A percentile compares a stretch with the other conserved stretches of the same genome.
phyloP scores from a whole-genome alignment of 2,888 invertebrate genomes.

The Lasioglossum figueresi region DNA sequence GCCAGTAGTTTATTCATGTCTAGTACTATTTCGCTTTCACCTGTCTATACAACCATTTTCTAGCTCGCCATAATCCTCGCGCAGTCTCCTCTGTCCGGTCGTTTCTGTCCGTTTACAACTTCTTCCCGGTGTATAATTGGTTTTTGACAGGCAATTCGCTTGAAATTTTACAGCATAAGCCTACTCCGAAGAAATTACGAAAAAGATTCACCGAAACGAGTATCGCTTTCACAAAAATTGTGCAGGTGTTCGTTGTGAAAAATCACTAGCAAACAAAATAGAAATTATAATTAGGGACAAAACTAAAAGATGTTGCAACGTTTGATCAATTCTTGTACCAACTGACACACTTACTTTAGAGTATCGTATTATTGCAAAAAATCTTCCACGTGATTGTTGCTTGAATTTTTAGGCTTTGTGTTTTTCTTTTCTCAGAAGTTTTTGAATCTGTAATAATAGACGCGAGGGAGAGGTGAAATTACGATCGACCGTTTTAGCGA shows the following conservation, averaged over 20 bases:
- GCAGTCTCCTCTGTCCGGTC: neutral
- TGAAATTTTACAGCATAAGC: neutral
- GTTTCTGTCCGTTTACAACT: neutral
- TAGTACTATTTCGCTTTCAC: neutral
- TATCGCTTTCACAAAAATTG: too few species aligned
- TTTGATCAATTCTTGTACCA: neutral
- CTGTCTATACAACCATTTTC: neutral
- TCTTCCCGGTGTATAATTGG: neutral
- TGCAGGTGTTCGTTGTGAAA: neutral
- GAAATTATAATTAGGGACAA: neutral
- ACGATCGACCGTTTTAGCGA: conserved; percentile 36
- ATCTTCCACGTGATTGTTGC: neutral
- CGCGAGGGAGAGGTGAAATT: conserved; percentile 16
- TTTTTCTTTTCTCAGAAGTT: neutral
- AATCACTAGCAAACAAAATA: neutral
- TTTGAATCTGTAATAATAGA: conserved; percentile 52
- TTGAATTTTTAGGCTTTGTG: neutral
- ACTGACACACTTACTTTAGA: neutral
- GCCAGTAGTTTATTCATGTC: neutral
- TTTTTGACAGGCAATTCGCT: neutral
- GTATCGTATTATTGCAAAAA: neutral
- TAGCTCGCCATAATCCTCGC: neutral
- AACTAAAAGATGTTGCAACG: neutral
- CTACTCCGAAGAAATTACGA: neutral
- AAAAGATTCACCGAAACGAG: neutral